phyloP scores from a whole-genome alignment of 2,797 vertebrate genomes.

The Acanthiza pusilla region DNA sequence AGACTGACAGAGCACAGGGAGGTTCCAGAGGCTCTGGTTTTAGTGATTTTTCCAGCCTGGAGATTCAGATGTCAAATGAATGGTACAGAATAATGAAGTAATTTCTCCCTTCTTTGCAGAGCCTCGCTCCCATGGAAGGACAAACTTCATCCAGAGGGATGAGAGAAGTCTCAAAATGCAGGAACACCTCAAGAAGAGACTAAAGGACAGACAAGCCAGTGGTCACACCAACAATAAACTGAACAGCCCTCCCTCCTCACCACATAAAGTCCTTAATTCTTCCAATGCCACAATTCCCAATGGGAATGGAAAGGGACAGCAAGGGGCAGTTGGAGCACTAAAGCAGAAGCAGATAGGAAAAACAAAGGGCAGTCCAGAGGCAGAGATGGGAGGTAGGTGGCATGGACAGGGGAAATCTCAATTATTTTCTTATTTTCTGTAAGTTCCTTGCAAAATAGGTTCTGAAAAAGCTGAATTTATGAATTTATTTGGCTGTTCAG shows the following conservation, averaged over 20 bases:
- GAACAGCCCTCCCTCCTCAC: slow-evolving; percentile 69
- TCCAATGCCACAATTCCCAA: slow-evolving; percentile 59
- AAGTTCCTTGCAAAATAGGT: neutral
- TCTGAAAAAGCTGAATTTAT: neutral
- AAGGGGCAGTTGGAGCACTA: slow-evolving; percentile 48
- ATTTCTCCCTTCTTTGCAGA: slow-evolving; percentile 43
- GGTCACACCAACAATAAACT: slow-evolving; percentile 68
- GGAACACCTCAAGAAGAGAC: slow-evolving; percentile 77
- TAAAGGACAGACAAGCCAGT: slow-evolving; percentile 72
- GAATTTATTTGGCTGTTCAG: neutral
- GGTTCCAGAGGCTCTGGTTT: neutral
- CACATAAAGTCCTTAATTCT: slow-evolving; percentile 61
- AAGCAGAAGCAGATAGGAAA: slow-evolving; percentile 73
- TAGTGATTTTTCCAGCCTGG: neutral
- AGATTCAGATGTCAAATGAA: neutral
- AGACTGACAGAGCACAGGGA: neutral
- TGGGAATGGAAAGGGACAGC: slow-evolving; percentile 69
- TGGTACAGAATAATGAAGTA: neutral
- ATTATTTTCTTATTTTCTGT: neutral
- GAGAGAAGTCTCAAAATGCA: slow-evolving; percentile 77
- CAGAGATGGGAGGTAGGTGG: slow-evolving; percentile 67
- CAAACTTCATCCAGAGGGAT: slow-evolving; percentile 72
- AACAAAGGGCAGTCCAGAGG: slow-evolving; percentile 65
- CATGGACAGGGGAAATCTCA: neutral
- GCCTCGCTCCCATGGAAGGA: slow-evolving; percentile 67